These are phyloP conservation scores for Cyanistes caeruleus DNA, from an alignment of 2,113 vertebrate species.

Conservation along the genomic window DNA sequence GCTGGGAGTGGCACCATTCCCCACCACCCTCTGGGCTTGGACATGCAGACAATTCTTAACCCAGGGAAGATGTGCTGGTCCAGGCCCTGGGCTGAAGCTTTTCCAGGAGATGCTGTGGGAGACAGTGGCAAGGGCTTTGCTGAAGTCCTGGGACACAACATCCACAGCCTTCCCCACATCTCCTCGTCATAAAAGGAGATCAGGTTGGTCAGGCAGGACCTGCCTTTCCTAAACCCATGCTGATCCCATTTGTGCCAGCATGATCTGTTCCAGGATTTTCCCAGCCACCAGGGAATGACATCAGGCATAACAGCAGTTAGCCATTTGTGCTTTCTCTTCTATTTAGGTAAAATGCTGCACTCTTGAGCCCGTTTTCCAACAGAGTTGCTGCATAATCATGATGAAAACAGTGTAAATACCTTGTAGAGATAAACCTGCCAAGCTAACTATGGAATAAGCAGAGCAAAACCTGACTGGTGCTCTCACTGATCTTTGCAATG, in stretches of 20 bases:
- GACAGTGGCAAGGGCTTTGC: background rate
- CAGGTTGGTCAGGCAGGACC: background rate
- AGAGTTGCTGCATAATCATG: background rate
- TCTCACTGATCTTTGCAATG: background rate
- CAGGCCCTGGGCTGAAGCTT: background rate
- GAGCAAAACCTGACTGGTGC: background rate
- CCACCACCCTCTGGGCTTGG: background rate
- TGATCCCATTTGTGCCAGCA: background rate
- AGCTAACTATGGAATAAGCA: background rate
- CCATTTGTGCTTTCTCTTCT: background rate
- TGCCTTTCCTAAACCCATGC: background rate
- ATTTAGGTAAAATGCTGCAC: background rate
- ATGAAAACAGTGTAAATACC: background rate
- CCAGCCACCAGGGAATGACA: background rate
- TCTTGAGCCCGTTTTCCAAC: background rate
- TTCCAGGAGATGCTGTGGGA: background rate
- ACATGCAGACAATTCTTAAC: background rate
- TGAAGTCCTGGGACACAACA: background rate
- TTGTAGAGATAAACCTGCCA: background rate
- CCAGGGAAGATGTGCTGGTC: background rate
- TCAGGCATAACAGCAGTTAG: background rate
- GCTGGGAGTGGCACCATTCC: background rate
- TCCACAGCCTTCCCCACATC: background rate
- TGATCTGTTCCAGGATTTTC: background rate
- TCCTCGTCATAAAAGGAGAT: background rate